Evolutionary conservation across 2,888 invertebrate genomes (phyloP).

Genomic region (Eubasilissa splendida): DNA sequence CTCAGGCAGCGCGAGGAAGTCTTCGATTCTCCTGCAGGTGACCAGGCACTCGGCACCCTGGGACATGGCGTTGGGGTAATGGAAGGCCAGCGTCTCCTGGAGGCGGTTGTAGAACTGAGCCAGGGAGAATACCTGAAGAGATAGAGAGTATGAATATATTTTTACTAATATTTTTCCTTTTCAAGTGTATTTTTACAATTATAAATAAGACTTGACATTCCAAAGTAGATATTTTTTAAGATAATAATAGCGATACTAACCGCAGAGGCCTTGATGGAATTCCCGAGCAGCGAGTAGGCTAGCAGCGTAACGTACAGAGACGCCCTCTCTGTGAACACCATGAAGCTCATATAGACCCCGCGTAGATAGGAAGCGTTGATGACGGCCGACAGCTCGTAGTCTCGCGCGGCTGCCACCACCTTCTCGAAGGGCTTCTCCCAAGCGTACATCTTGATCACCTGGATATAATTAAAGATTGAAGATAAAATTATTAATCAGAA

Average conservation of each 20-base stretch:
- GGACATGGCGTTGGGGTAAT: slow-evolving; percentile 73
- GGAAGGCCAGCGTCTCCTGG: slow-evolving; percentile 73
- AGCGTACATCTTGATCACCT: slow-evolving; percentile 90
- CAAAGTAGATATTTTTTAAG: no score
- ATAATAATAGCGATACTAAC: slow-evolving; percentile 35
- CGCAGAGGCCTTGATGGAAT: slow-evolving; percentile 60
- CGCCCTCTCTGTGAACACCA: slow-evolving; percentile 82
- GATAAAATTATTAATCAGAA: not conserved
- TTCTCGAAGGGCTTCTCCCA: slow-evolving; percentile 87
- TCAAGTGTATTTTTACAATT: no score
- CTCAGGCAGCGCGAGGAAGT: slow-evolving; percentile 73
- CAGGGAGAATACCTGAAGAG: slow-evolving; percentile 72
- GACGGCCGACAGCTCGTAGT: slow-evolving; percentile 70
- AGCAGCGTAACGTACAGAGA: slow-evolving; percentile 82
- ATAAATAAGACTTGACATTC: no score
- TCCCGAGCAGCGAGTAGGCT: slow-evolving; percentile 75
- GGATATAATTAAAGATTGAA: slow-evolving; percentile 60
- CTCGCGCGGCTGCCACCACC: slow-evolving; percentile 78
- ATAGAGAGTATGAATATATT: not conserved
- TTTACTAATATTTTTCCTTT: no score
- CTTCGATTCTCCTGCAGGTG: slow-evolving; percentile 72
- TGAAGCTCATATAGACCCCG: slow-evolving; percentile 71
- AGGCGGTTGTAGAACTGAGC: slow-evolving; percentile 77
- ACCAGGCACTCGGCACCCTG: slow-evolving; percentile 75
- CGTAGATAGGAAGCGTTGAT: slow-evolving; percentile 69